Base-by-base conservation (phyloP, 1,140 invertebrate genomes). In the Halictus rubicundus region DNA sequence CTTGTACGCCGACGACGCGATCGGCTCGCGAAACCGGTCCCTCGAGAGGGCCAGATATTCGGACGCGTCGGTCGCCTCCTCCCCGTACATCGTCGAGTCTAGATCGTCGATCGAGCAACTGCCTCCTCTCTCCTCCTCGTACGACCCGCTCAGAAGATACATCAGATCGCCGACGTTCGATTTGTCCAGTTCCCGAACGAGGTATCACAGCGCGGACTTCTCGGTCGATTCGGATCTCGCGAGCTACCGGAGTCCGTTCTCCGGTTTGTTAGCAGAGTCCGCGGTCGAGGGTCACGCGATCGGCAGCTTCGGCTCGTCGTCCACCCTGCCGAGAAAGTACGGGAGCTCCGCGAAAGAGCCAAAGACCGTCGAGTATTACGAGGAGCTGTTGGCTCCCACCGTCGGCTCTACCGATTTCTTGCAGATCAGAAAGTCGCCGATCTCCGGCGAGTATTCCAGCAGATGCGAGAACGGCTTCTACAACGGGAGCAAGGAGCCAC, bases 361-460 rank as follows among this genome's bases (percentile, higher is more conserved):
- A 0, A 92, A 91, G 68, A 90, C 89, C 8, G 87, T 92, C 0
- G 89, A 92, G 37, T 93, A 93, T 68, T 93, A 90, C 64, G 91
- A 93, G 73, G 91, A 93, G 21, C 80, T 93, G 7, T 65, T 93
- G 27, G 81, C 92, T 2, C 91, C 92, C 23, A 88, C 65, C 57
- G 42, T 42, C 42, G 88, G 82, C 76, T 78, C 88, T 2, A 89
- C 88, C 4, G 90, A 92, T 42, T 89, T 89, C 66, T 71, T 89
- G 2, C 75, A 87, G 23, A 27, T 82, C 4, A 73, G 89, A 25
- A 87, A 70, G 60, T 86, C 78, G 4, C 81, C 89, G 25, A 19
- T 84, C 39, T 46, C 86, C 75, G 61, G 77, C 64, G 74, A 89
- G 57, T 86, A 86, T 70, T 60, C 79, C n/a, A 73, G n/a, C 9